A percentile compares a stretch with the other conserved stretches of the same genome.
Evolutionary conservation across 2,888 invertebrate species (phyloP).

Genomic region (Spodoptera picta): DNA sequence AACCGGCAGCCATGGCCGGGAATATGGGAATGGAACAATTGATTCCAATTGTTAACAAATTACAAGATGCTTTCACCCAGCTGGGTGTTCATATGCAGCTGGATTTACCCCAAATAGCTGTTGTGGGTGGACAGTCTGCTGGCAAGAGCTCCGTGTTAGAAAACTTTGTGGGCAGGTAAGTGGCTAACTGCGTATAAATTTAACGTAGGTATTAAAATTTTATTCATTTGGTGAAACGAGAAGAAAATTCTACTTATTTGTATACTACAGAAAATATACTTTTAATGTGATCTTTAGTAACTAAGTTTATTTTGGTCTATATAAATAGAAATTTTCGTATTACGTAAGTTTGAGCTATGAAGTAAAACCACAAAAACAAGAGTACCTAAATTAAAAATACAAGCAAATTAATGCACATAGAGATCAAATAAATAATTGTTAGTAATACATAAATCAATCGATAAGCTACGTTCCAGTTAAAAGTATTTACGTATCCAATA

Average conservation of each 20-base stretch:
- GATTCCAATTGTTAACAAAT: conserved; percentile 99
- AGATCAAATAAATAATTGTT: too few species aligned
- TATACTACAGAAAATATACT: too few species aligned
- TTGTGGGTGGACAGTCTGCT: conserved; percentile 99
- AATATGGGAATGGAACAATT: conserved; percentile 98
- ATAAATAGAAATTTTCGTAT: background rate
- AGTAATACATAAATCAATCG: too few species aligned
- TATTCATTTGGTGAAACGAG: conserved; percentile 3
- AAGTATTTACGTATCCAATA: too few species aligned
- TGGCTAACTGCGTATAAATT: conserved; percentile 47
- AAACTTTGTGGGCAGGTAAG: conserved; percentile 99
- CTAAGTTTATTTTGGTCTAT: too few species aligned
- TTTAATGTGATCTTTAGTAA: too few species aligned
- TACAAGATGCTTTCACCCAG: conserved; percentile 99
- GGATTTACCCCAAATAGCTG: conserved; percentile 99
- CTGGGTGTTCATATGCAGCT: conserved; percentile 99
- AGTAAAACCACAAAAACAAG: background rate
- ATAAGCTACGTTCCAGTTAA: too few species aligned
- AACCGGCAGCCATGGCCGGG: conserved; percentile 90
- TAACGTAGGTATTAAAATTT: conserved; percentile 5
- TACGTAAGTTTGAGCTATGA: conserved; percentile 17
- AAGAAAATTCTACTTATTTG: background rate
- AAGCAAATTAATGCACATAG: too few species aligned
- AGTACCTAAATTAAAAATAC: too few species aligned
- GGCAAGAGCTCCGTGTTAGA: conserved; percentile 99